Evolutionary conservation across 2,888 invertebrate genomes (phyloP).

Genomic region (Drosophila tanythrix): DNA sequence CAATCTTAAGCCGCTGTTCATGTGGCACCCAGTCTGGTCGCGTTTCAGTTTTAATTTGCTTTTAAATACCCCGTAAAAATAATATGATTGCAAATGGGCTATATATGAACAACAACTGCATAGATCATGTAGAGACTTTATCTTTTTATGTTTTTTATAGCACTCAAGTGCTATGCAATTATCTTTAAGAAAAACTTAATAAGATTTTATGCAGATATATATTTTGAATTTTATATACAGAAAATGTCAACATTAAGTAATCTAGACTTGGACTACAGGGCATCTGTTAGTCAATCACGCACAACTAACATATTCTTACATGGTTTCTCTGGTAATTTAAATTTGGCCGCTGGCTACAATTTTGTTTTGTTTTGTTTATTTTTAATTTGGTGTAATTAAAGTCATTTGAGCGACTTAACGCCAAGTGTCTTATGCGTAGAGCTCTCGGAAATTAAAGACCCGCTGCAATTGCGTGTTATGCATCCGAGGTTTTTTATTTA

Average conservation of each 20-base stretch:
- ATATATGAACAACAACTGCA: not conserved
- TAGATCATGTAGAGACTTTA: not conserved
- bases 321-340: constrained; percentile 29
- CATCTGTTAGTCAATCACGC: constrained; percentile 13
- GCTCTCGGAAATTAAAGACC: constrained; percentile 25
- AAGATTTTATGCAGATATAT: not conserved
- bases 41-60: constrained; percentile 58
- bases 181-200: not conserved
- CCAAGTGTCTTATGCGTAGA: constrained; percentile 45
- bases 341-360: constrained; percentile 36
- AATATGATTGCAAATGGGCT: not conserved
- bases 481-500: constrained; percentile 21
- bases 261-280: not conserved
- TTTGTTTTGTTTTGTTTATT: constrained; percentile 20
- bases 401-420: constrained; percentile 69
- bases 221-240: not conserved
- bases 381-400: constrained; percentile 60
- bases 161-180: not conserved
- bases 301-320: constrained; percentile 3
- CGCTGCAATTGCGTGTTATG: constrained; percentile 25
- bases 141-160: not conserved
- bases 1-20: constrained; percentile 41
- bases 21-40: constrained; percentile 57
- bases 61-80: constrained; percentile 24
- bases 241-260: not conserved